Base-by-base conservation (phyloP, 2,113 vertebrate species). In the Synodontis membranacea region DNA sequence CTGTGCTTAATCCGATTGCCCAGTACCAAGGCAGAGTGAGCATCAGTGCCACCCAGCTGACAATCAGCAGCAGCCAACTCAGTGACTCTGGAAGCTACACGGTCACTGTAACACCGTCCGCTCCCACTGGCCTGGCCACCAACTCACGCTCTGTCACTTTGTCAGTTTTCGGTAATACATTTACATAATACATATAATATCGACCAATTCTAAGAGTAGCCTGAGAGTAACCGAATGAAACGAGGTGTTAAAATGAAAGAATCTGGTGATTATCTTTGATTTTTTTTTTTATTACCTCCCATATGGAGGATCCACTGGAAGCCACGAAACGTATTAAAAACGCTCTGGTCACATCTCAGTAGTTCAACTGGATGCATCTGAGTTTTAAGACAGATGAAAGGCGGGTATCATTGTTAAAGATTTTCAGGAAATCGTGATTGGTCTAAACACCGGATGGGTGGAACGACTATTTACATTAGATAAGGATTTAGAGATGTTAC, bases 151-250 rank as follows among this genome's bases (percentile, higher is more conserved):
- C 92, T 0, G 80, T 93, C 9, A 85, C 89, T 72, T 90, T 95
- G 79, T 92, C 83, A 0, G 94, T 95, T 83, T 95, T 92, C n/a
- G 93, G 95, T 95, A 91, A 94, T 93, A 86, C 66, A 23, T 14
- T 83, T 2, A n/a, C n/a, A n/a, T n/a, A n/a, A n/a, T n/a, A n/a
- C n/a, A n/a, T 31, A 25, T 50, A 66, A 44, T 62, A n/a, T 82
- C 5, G 11, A 44, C 48, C 8, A 48, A 19, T 68, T 14, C n/a
- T 64, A 64, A 64, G 21, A 68, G 14, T 50, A 31, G n/a, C 28
- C 15, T 17, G 4, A 62, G 25, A 28, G 10, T 64, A 1, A n/a
- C 12, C 31, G 31, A 64, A 15, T 39, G 34, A 70, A 11, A 25
- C 23, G 4, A 7, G 5, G 25, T n/a, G 14, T 48, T 75, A 48